Base-by-base conservation (phyloP, 1,140 invertebrate species). In the Arctopsyche grandis region DNA sequence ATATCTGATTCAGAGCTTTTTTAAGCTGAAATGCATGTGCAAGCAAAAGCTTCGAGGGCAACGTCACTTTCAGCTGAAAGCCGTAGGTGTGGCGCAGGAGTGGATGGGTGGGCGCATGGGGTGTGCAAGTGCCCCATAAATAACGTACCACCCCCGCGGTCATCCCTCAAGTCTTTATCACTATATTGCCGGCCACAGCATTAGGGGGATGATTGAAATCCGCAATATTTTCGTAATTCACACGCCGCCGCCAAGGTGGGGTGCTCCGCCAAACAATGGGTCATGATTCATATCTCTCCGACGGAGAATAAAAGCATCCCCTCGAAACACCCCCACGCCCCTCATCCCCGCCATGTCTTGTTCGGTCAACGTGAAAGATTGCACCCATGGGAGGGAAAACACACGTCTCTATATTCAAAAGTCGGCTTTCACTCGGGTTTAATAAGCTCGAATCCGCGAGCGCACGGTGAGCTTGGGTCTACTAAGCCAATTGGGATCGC, bases 131-230 rank as follows among this genome's bases (percentile, higher is more conserved):
- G 19, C 48, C 19, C 58, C 75, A 77, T 77, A 77, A 77, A 77
- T 77, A 77, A 77, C 58, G 38, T 44, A 44, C 26, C 38, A 66
- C 21, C 63, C 21, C 75, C 56, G 3, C 71, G 22, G 63, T 66
- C 66, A 77, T 77, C 60, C 75, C 60, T 77, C 75, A 77, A 69
- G 60, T 44, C 60, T 77, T 77, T 77, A 77, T 77, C 75, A 44
- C 58, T 69, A 46, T 77, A 77, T 77, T 77, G 75, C 75, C 58
- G 75, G 75, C 75, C 63, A 74, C 69, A 77, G 75, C 63, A 56
- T 48, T 44, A 63, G 52, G 58, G 16, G 58, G 75, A 77, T 77
- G 75, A 77, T 77, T 77, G 75, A 77, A 69, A 52, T 77, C 44
- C 43, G 44, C 26, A 77, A 77, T 77, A 77, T 77, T 69, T 77